Evolutionary conservation across 2,797 vertebrate genomes (phyloP).

Genomic region (Poeciliopsis turneri): DNA sequence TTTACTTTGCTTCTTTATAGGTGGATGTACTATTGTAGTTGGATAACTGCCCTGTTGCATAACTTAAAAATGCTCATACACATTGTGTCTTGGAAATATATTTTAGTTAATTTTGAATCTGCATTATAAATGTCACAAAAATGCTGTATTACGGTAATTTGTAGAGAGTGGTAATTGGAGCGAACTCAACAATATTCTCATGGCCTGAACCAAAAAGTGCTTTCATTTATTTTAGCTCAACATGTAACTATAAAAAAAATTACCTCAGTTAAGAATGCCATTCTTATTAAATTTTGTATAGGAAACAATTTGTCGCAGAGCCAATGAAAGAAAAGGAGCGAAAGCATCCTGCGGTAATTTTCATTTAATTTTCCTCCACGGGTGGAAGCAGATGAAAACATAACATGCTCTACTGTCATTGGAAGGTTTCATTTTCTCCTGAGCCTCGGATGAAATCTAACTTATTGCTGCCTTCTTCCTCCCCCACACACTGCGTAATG

Average conservation of each 20-base stretch:
- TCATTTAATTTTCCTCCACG: constrained; percentile 70
- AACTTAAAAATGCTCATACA: background rate
- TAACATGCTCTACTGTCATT: constrained; percentile 71
- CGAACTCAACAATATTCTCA: background rate
- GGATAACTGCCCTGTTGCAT: background rate
- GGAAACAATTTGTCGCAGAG: constrained; percentile 47
- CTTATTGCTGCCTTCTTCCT: constrained; percentile 76
- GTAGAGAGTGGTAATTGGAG: background rate
- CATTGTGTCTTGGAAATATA: background rate
- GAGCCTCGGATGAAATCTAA: constrained; percentile 72
- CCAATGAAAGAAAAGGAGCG: constrained; percentile 28
- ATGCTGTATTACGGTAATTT: background rate
- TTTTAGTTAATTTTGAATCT: too few species aligned
- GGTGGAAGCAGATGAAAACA: constrained; percentile 73
- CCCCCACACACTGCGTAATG: constrained; percentile 71
- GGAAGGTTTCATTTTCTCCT: constrained; percentile 77
- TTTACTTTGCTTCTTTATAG: background rate
- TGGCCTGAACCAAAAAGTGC: constrained; percentile 2
- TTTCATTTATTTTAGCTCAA: constrained; percentile 1
- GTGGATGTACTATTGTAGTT: background rate
- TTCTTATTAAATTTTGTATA: constrained; percentile 28
- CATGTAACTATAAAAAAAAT: constrained; percentile 15
- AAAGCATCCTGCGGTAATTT: constrained; percentile 56
- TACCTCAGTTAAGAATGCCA: constrained; percentile 9
- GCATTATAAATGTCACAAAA: too few species aligned